These are phyloP conservation scores for Tyrannus savana DNA, from an alignment of 2,113 vertebrate genomes.

Conservation along the genomic window DNA sequence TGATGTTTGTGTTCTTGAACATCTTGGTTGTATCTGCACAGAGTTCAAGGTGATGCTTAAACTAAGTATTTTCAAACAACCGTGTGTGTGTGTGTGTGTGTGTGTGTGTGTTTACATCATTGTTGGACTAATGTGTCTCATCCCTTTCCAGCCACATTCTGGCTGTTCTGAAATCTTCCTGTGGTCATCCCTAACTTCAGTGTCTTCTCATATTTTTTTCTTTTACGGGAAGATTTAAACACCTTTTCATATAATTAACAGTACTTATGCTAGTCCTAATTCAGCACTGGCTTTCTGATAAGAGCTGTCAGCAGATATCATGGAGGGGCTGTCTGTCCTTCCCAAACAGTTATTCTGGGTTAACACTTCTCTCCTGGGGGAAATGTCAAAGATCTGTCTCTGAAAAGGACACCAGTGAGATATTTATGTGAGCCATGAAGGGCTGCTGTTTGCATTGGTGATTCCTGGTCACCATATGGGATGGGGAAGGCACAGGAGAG, in stretches of 20 bases:
- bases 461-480: fast-evolving
- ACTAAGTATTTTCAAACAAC: neutral
- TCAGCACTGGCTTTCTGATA: neutral
- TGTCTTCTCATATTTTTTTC: neutral
- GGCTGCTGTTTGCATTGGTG: neutral
- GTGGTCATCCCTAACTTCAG: neutral
- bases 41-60: neutral
- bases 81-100: neutral
- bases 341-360: neutral
- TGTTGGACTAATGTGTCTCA: neutral
- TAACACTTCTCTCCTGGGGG: neutral
- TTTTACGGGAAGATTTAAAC: neutral
- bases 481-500: neutral
- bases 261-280: neutral
- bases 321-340: neutral
- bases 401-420: neutral
- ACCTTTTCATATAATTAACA: neutral
- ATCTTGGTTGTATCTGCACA: neutral
- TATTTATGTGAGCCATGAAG: neutral
- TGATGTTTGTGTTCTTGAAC: neutral
- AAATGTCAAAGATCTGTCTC: neutral
- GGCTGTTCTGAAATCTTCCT: neutral
- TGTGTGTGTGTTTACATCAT: neutral
- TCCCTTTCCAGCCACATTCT: neutral
- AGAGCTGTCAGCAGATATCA: neutral